Evolutionary conservation across 2,888 invertebrate species (phyloP).

Genomic region (Cosmorhoe ocellata): DNA sequence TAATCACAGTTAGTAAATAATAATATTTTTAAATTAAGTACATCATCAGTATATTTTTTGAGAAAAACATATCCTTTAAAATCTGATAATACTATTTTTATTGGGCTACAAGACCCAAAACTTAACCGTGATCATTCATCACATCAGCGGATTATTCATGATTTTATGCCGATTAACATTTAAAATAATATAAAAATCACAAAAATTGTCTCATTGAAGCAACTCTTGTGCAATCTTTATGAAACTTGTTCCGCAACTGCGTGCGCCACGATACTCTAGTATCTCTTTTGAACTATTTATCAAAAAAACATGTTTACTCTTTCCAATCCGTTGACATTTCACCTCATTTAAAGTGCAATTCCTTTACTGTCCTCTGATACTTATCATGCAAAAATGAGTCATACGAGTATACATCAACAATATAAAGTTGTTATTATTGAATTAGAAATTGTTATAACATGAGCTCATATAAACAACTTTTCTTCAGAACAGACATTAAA

Average conservation of each 20-base stretch:
- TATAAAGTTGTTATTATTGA: neutral
- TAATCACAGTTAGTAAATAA: neutral
- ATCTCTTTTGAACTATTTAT: neutral
- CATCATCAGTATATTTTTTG: too few species aligned
- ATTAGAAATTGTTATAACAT: too few species aligned
- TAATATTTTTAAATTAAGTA: neutral
- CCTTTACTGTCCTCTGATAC: slow-evolving; percentile 3
- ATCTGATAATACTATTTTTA: too few species aligned
- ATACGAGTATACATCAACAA: neutral
- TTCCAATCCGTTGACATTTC: slow-evolving; percentile 5
- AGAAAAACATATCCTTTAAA: too few species aligned
- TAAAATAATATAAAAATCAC: too few species aligned
- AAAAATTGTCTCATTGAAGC: neutral
- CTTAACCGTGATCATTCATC: too few species aligned
- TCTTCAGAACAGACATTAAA: too few species aligned
- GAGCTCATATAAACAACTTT: neutral
- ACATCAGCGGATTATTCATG: too few species aligned
- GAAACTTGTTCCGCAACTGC: too few species aligned
- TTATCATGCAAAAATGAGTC: slow-evolving; percentile 1
- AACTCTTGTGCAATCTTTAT: slow-evolving; percentile 5
- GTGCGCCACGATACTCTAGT: too few species aligned
- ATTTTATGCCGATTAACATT: too few species aligned
- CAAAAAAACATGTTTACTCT: slow-evolving; percentile 15
- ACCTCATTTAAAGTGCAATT: slow-evolving; percentile 8
- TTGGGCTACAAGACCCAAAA: too few species aligned